These are phyloP conservation scores for Dasypus novemcinctus DNA, from an alignment of 2,113 vertebrate species.

Conservation along the genomic window DNA sequence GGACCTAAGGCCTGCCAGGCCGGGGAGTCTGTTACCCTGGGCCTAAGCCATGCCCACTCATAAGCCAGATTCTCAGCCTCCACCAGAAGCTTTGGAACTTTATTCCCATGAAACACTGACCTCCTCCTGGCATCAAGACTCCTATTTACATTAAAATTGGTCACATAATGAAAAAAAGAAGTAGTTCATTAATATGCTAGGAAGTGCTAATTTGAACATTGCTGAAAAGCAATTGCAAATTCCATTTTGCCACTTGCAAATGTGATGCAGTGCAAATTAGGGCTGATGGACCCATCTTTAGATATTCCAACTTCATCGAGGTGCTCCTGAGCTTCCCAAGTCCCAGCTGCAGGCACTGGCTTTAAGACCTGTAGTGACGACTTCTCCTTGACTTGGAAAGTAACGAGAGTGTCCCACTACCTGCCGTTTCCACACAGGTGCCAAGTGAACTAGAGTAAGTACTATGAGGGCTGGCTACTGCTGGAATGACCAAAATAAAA, in stretches of 20 bases:
- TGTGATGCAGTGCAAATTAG: constrained; percentile 76
- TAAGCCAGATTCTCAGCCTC: not conserved
- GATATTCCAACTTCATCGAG: constrained; percentile 9
- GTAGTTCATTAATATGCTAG: constrained; percentile 79
- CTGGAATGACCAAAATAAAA: not conserved
- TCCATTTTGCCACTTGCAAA: constrained; percentile 80
- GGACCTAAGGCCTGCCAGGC: not conserved
- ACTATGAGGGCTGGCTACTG: accelerated
- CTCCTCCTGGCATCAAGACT: constrained; percentile 52
- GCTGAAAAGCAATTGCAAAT: constrained; percentile 78
- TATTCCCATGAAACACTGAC: constrained; percentile 54
- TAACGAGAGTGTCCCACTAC: accelerated
- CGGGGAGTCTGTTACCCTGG: not conserved
- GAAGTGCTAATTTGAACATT: constrained; percentile 82
- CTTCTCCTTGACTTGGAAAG: not conserved
- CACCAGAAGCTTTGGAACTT: constrained; percentile 54
- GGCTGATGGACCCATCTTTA: constrained; percentile 71
- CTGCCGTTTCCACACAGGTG: accelerated
- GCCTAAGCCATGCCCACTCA: not conserved
- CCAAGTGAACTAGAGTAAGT: not conserved
- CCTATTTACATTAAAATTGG: constrained; percentile 75
- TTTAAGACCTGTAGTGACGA: not conserved
- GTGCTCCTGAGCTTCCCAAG: constrained; percentile 46
- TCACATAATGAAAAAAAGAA: constrained; percentile 76
- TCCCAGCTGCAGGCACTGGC: not conserved